Percentiles rank a stretch among this genome's conserved stretches.
These are phyloP conservation scores for Callaeas wilsoni DNA, from an alignment of 2,113 vertebrate genomes.

Conservation along the genomic window DNA sequence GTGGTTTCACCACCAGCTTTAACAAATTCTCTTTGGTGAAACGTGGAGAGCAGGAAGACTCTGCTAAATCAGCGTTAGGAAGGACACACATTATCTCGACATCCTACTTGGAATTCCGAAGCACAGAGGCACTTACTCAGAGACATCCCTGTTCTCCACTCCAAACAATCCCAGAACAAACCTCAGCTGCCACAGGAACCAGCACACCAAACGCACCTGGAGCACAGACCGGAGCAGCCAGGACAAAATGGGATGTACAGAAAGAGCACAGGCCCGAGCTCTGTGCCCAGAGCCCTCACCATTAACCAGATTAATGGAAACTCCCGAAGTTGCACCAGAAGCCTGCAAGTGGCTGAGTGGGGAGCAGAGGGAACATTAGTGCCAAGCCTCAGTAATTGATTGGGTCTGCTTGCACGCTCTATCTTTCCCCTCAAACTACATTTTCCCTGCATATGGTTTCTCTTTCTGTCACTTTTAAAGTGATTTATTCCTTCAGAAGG, in stretches of 20 bases:
- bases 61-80: neutral
- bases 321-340: neutral
- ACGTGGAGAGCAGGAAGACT: neutral
- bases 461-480: slow-evolving; percentile 16
- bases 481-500: neutral
- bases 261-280: neutral
- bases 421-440: neutral
- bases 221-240: neutral
- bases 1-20: neutral
- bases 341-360: neutral
- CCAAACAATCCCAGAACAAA: neutral
- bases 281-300: neutral
- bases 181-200: neutral
- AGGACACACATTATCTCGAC: accelerated
- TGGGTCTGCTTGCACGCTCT: neutral
- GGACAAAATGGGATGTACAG: neutral
- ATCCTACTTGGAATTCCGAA: neutral
- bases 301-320: neutral
- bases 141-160: accelerated
- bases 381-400: slow-evolving; percentile 13
- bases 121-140: neutral
- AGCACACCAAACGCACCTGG: neutral
- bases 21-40: neutral
- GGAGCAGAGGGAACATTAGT: slow-evolving; percentile 15
- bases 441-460: neutral